Percentiles rank a stretch among this genome's conserved stretches.
These are phyloP conservation scores for Corythornis cristatus DNA, from an alignment of 2,113 vertebrate genomes.

Conservation along the genomic window DNA sequence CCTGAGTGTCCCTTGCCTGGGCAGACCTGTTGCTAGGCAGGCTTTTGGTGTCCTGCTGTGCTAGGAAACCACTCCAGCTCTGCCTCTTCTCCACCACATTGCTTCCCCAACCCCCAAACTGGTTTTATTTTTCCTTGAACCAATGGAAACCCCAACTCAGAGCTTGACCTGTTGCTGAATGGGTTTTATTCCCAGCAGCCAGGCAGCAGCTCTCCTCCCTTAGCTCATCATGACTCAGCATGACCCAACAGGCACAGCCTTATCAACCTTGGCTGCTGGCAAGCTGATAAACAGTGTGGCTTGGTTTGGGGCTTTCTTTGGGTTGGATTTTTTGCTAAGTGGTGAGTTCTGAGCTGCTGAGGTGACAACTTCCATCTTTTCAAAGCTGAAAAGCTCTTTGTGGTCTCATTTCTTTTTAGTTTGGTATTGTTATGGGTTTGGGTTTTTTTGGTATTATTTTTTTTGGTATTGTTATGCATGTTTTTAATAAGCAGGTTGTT, in stretches of 20 bases:
- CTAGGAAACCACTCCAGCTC: not conserved
- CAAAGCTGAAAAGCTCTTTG: not conserved
- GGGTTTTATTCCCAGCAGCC: not conserved
- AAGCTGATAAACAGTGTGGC: not conserved
- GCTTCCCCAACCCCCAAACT: not conserved
- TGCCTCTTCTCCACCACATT: not conserved
- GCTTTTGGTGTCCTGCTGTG: not conserved
- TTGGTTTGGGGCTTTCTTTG: not conserved
- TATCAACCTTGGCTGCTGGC: not conserved
- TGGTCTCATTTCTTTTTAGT: not conserved
- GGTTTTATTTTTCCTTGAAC: no score
- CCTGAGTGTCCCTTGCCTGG: not conserved
- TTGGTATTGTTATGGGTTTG: not conserved
- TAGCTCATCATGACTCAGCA: conserved; percentile 44
- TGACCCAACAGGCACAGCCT: not conserved
- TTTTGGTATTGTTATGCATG: not conserved
- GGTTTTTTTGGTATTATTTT: no score
- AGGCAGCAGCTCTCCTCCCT: not conserved
- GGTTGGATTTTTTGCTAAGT: not conserved
- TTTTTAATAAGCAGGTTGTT: not conserved
- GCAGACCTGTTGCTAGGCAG: not conserved
- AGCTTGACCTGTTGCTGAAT: not conserved
- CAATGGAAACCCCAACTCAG: not conserved
- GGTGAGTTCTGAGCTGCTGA: not conserved
- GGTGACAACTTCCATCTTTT: not conserved